Percentiles rank a stretch among this genome's conserved stretches.
phyloP scores from a whole-genome alignment of 2,888 invertebrate species.

The Elegia similella region DNA sequence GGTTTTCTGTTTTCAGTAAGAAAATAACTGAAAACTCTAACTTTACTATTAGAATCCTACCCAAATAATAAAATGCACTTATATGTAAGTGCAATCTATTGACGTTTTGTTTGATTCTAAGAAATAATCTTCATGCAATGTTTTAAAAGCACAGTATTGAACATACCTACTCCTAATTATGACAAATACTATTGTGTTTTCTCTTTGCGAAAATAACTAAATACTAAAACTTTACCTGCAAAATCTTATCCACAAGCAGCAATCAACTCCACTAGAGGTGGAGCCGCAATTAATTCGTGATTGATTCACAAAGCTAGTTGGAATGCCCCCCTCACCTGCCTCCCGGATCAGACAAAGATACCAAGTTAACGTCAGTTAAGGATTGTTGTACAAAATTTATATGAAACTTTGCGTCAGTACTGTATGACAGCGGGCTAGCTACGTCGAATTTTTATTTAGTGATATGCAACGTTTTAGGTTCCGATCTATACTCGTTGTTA shows the following conservation, averaged over 20 bases:
- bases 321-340: constrained; percentile 44
- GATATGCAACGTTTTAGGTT: too few species aligned
- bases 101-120: too few species aligned
- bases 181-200: too few species aligned
- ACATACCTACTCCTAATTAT: too few species aligned
- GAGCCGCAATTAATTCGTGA: constrained; percentile 71
- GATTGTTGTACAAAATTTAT: constrained; percentile 75
- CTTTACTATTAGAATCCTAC: too few species aligned
- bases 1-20: too few species aligned
- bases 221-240: constrained; percentile 19
- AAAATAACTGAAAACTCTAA: too few species aligned
- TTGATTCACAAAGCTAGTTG: constrained; percentile 75
- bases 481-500: too few species aligned
- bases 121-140: too few species aligned
- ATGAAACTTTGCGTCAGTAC: constrained; percentile 66
- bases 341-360: constrained; percentile 74
- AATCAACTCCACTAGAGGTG: constrained; percentile 53
- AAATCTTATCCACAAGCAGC: constrained; percentile 25
- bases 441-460: constrained; percentile 30
- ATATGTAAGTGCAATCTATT: too few species aligned
- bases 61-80: too few species aligned
- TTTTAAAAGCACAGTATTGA: too few species aligned
- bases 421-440: constrained; percentile 37
- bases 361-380: constrained; percentile 73
- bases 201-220: constrained; percentile 14